A percentile compares a stretch with the other conserved stretches of the same genome.
Evolutionary conservation across 2,113 vertebrate genomes (phyloP).

Genomic region (Calcarius ornatus): DNA sequence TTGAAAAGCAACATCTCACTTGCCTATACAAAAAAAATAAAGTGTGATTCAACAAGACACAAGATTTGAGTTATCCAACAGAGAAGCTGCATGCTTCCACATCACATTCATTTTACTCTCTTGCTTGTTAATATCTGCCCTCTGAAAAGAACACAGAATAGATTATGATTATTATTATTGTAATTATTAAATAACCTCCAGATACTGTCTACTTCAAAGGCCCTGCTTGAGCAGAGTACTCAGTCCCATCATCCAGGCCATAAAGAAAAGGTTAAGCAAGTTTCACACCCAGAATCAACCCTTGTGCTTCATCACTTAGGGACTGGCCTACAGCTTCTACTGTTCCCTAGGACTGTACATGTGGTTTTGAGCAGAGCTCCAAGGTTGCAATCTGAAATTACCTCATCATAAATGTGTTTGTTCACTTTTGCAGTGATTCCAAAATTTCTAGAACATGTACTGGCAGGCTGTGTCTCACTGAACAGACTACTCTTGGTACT

Average conservation of each 20-base stretch:
- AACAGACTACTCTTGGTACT: background rate
- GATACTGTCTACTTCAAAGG: background rate
- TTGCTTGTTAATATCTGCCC: background rate
- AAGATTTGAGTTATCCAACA: background rate
- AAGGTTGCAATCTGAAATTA: background rate
- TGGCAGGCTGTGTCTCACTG: background rate
- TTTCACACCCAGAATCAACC: background rate
- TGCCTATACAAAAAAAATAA: slow-evolving; percentile 73
- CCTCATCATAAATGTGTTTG: background rate
- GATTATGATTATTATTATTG: background rate
- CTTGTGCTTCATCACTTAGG: background rate
- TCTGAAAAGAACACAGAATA: background rate
- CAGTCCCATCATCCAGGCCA: background rate
- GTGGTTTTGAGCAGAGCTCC: background rate
- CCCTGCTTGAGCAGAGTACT: background rate
- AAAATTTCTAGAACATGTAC: background rate
- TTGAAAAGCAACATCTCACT: slow-evolving; percentile 90
- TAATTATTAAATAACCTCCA: background rate
- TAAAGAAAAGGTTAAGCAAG: background rate
- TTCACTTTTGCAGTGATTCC: background rate
- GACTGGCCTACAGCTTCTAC: background rate
- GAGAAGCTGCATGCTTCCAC: background rate
- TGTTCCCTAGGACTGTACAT: background rate
- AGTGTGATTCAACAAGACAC: background rate
- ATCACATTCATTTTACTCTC: background rate